Base-by-base conservation (phyloP, 64 coral and sea anemone genomes). In the Platygyra sinensis region DNA sequence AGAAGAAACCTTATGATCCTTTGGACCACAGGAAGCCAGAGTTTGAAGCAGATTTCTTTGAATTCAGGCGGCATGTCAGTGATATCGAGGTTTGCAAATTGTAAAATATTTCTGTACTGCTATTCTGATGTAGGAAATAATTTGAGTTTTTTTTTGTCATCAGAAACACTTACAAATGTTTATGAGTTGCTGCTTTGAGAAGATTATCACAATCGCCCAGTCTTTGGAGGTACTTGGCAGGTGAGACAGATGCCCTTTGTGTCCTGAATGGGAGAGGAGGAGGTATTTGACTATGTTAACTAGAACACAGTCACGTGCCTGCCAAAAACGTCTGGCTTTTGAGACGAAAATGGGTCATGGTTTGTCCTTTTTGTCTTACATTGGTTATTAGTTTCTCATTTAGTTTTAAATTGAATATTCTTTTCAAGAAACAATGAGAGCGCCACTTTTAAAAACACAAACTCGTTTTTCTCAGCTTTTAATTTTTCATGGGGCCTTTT, bases 1-100 rank as follows among this genome's bases (percentile, higher is more conserved):
- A 90, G 75, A 96, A 96, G 72, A 96, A 96, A 60, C 95, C 95
- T 30, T 96, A 96, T 27, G 95, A 96, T 82, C 91, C 95, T 3
- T 60, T 96, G 67, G 95, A 96, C 31, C 95, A 96, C 73, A 89
- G 95, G 32, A 79, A 92, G 75, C 88, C 89, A 14, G 95, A 96
- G 24, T 96, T 96, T 52, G 89, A 90, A 62, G 65, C 72, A 13
- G 95, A 96, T 50, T 96, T 93, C 69, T 28, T 63, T 62, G 95
- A 96, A 18, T 96, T 96, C 61, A 89, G 86, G 61, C 84, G 95
- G 33, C 91, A 93, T 38, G 93, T 96, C 32, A 83, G 10, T 51
- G 91, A 93, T 27, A 60, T 96, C 51, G 60, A 96, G 95, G 95
- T 96, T 89, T 67, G 92, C 52, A 30, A 16, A 4, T 39, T 65